A percentile compares a stretch with the other conserved stretches of the same genome.
Evolutionary conservation across 1,140 invertebrate species (phyloP).

Genomic region (Drosophila subobscura): DNA sequence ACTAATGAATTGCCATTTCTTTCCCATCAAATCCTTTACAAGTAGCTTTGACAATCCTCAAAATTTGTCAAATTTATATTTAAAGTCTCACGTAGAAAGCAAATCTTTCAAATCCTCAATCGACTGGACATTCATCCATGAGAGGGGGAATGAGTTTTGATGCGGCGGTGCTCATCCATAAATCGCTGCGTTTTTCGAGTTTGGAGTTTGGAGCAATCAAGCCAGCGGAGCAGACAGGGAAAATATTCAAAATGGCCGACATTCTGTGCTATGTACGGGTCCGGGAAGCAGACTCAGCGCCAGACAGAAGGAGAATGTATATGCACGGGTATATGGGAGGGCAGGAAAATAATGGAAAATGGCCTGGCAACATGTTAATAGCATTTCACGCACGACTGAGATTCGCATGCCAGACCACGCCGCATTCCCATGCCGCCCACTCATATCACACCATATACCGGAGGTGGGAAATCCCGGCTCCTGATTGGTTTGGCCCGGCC

Average conservation of each 20-base stretch:
- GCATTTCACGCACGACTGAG: conserved; percentile 72
- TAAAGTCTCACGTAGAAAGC: conserved; percentile 22
- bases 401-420: conserved; percentile 53
- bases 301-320: conserved; percentile 7
- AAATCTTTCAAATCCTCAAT: conserved; percentile 29
- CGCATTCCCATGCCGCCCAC: conserved; percentile 22
- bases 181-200: conserved; percentile 33
- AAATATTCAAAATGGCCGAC: conserved; percentile 82
- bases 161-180: conserved; percentile 19
- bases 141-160: conserved; percentile 2
- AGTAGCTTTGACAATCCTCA: too few species aligned
- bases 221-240: conserved; percentile 35
- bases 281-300: too few species aligned
- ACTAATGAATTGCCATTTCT: conserved; percentile 3
- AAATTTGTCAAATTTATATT: neutral
- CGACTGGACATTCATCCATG: conserved; percentile 30
- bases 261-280: conserved; percentile 11
- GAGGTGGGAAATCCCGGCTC: conserved; percentile 2
- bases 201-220: conserved; percentile 17
- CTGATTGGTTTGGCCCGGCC: conserved; percentile 57
- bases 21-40: too few species aligned
- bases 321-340: conserved; percentile 11
- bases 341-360: conserved; percentile 60
- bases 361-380: conserved; percentile 74
- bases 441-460: conserved; percentile 10